Evolutionary conservation across 2,888 invertebrate species (phyloP).

Genomic region (Drepanosiphum platanoidis): DNA sequence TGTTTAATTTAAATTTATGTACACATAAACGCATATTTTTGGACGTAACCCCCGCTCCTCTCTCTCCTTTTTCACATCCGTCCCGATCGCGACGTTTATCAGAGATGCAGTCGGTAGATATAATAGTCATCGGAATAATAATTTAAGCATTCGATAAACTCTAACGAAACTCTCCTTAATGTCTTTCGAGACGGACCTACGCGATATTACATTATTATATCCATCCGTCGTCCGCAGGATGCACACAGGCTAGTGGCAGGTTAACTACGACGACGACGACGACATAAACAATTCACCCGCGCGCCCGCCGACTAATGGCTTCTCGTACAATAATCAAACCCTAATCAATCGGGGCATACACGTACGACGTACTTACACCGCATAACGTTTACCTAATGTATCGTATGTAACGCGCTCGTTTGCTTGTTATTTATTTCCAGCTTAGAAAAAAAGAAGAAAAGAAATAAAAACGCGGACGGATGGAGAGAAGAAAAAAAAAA

Average conservation of each 20-base stretch:
- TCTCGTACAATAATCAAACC: constrained; percentile 7
- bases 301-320: background rate
- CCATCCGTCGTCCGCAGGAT: too few species aligned
- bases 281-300: background rate
- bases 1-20: too few species aligned
- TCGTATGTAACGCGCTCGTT: background rate
- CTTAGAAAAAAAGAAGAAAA: background rate
- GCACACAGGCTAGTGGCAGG: background rate
- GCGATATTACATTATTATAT: too few species aligned
- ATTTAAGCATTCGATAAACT: background rate
- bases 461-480: too few species aligned
- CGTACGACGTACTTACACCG: too few species aligned
- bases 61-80: too few species aligned
- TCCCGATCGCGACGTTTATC: background rate
- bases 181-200: background rate
- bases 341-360: background rate
- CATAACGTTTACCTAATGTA: constrained; percentile 1
- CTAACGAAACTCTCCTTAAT: background rate
- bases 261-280: background rate
- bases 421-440: background rate
- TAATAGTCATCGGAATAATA: background rate
- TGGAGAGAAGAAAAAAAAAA: too few species aligned
- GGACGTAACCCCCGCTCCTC: too few species aligned
- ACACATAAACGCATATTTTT: too few species aligned
- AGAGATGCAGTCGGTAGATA: background rate